A percentile compares a stretch with the other conserved stretches of the same genome.
Evolutionary conservation across 2,797 vertebrate genomes (phyloP).

Genomic region (Hippocampus kuda): DNA sequence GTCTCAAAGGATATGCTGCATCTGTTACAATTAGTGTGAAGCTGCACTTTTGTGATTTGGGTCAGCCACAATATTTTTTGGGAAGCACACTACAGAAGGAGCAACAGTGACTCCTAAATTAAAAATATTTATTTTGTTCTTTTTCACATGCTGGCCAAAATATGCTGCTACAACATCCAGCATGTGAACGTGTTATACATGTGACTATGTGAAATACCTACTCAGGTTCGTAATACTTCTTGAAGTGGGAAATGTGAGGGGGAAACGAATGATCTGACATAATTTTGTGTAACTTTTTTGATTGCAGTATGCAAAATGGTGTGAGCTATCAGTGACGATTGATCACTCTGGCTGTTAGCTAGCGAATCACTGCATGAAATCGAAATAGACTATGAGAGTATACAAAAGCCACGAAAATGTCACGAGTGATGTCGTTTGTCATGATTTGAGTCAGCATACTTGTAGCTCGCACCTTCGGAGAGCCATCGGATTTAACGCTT

Average conservation of each 20-base stretch:
- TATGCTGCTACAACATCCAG: background rate
- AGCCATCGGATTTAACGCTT: slow-evolving; percentile 13
- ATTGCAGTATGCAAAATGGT: too few relatives aligned
- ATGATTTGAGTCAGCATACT: slow-evolving; percentile 2
- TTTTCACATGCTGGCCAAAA: background rate
- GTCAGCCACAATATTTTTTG: slow-evolving; percentile 8
- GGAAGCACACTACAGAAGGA: slow-evolving; percentile 11
- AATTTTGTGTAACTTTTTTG: too few relatives aligned
- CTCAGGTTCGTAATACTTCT: background rate
- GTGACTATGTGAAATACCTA: background rate
- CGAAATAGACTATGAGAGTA: too few relatives aligned
- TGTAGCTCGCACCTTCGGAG: slow-evolving; percentile 9
- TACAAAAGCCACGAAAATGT: too few relatives aligned
- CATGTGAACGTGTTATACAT: background rate
- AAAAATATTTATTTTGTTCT: background rate
- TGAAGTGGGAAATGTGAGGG: background rate
- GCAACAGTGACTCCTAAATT: background rate
- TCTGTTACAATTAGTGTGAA: background rate
- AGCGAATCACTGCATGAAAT: too few relatives aligned
- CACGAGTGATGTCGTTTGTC: background rate
- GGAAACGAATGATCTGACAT: too few relatives aligned
- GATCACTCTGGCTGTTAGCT: too few relatives aligned
- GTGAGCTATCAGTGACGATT: too few relatives aligned
- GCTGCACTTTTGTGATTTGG: slow-evolving; percentile 1
- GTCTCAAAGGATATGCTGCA: background rate